These are phyloP conservation scores for Taeniopygia guttata DNA, from an alignment of 2,797 vertebrate genomes.

Conservation along the genomic window DNA sequence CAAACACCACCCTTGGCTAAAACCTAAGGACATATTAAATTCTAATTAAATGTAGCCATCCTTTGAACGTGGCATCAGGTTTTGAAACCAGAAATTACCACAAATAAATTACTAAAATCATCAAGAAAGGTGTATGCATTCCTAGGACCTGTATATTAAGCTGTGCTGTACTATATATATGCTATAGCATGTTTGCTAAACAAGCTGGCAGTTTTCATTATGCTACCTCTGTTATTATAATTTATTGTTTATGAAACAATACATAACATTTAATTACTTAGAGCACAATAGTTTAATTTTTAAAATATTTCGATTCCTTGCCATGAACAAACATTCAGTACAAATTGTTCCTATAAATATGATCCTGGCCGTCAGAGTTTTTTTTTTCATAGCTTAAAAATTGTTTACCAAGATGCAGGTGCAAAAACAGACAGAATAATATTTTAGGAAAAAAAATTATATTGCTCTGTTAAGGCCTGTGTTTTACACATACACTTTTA, in stretches of 20 bases:
- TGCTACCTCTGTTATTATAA: background rate
- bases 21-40: background rate
- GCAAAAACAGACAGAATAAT: background rate
- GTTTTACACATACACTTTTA: background rate
- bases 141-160: background rate
- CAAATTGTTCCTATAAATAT: background rate
- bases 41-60: background rate
- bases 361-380: background rate
- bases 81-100: background rate
- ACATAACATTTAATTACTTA: background rate
- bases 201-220: background rate
- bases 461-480: background rate
- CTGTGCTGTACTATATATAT: background rate
- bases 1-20: background rate
- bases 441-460: background rate
- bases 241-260: background rate
- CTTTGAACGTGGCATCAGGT: background rate
- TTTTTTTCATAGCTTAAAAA: background rate
- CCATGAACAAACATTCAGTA: background rate
- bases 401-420: background rate
- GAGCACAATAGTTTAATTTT: background rate
- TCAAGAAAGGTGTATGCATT: background rate
- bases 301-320: background rate
- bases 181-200: background rate
- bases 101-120: background rate